A percentile compares a stretch with the other conserved stretches of the same genome.
Conservation (phyloP, 2,113 vertebrate species). For the Sander lucioperca region DNA sequence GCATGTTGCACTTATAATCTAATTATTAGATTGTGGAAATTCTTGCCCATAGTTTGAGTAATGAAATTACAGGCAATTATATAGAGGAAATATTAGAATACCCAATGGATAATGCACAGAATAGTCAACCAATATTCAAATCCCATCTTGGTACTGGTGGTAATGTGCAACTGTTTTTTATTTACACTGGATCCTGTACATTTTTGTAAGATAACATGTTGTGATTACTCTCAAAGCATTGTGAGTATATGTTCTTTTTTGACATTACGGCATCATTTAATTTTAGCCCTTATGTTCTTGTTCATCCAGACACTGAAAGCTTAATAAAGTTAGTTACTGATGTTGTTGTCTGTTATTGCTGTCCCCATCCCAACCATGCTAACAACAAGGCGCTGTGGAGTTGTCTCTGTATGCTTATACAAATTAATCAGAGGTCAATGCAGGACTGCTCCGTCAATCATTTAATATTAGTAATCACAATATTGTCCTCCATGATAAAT, state of each 20-base stretch:
- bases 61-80: background rate
- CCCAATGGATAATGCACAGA: background rate
- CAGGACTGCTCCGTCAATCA: background rate
- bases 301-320: constrained; percentile 15
- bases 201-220: background rate
- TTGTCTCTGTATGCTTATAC: background rate
- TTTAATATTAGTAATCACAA: background rate
- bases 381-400: background rate
- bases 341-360: constrained; percentile 5
- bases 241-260: background rate
- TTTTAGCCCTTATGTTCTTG: constrained; percentile 27
- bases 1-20: background rate
- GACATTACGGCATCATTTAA: constrained; percentile 19
- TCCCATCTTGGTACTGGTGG: background rate
- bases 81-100: background rate
- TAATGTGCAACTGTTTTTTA: background rate
- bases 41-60: background rate
- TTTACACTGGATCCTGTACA: background rate
- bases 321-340: constrained; percentile 18
- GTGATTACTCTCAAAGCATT: background rate
- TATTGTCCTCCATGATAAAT: background rate
- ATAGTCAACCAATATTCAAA: background rate
- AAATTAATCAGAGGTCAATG: constrained; percentile 1
- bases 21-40: background rate
- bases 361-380: background rate